These are phyloP conservation scores for Bos javanicus DNA, from an alignment of 2,113 vertebrate genomes.

Conservation along the genomic window DNA sequence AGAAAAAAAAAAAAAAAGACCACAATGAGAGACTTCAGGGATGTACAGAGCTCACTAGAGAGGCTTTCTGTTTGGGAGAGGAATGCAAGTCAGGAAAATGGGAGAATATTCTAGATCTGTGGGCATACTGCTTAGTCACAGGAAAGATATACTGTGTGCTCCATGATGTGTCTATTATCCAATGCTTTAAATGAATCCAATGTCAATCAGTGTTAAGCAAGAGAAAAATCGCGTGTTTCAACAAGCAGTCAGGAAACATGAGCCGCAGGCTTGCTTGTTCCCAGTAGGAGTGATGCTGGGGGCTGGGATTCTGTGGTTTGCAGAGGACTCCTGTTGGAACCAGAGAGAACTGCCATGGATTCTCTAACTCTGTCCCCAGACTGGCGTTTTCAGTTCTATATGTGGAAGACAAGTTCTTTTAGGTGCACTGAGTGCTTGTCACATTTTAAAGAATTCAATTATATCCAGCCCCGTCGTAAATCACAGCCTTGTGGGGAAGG, in stretches of 20 bases:
- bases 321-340: neutral
- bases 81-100: neutral
- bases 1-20: neutral
- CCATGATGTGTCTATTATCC: neutral
- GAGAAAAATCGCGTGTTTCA: neutral
- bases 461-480: neutral
- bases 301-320: neutral
- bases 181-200: neutral
- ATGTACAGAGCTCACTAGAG: neutral
- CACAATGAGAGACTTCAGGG: neutral
- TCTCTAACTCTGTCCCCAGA: neutral
- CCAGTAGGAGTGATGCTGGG: neutral
- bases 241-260: neutral
- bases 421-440: neutral
- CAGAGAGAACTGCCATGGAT: neutral
- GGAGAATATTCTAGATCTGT: neutral
- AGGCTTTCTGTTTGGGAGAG: neutral
- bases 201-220: neutral
- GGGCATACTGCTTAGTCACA: neutral
- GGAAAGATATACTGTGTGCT: neutral
- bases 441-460: neutral
- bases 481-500: neutral
- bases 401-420: neutral
- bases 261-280: neutral
- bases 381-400: neutral